These are phyloP conservation scores for Pipra filicauda DNA, from an alignment of 2,113 vertebrate species.

Conservation along the genomic window DNA sequence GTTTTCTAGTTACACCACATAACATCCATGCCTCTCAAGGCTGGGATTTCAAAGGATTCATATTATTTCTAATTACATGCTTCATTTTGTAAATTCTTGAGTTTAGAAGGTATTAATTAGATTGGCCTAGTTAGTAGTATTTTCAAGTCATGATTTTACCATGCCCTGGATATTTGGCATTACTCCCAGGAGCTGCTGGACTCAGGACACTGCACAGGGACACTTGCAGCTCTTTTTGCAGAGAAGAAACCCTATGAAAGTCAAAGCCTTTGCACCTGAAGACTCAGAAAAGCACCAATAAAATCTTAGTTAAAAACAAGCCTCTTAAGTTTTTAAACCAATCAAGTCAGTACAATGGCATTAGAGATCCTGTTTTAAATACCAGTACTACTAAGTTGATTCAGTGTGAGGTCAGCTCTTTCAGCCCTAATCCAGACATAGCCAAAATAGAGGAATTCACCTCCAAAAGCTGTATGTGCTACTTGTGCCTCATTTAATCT, in stretches of 20 bases:
- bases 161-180: background rate
- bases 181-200: background rate
- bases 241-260: background rate
- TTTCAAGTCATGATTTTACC: background rate
- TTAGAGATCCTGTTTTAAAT: background rate
- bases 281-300: background rate
- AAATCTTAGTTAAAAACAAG: background rate
- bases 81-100: slow-evolving; percentile 18
- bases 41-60: background rate
- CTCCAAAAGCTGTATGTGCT: background rate
- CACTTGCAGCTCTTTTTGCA: background rate
- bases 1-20: background rate
- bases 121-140: slow-evolving; percentile 9
- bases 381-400: background rate
- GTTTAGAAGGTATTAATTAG: slow-evolving; percentile 25
- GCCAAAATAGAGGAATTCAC: background rate
- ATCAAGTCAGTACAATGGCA: background rate
- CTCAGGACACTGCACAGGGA: background rate
- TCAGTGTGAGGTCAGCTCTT: background rate
- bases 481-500: background rate
- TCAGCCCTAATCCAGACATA: background rate
- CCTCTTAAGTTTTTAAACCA: background rate
- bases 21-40: background rate
- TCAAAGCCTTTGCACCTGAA: background rate
- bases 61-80: background rate